Evolutionary conservation across 1,140 invertebrate species (phyloP).

Genomic region (Scaptodrosophila lebanonensis): DNA sequence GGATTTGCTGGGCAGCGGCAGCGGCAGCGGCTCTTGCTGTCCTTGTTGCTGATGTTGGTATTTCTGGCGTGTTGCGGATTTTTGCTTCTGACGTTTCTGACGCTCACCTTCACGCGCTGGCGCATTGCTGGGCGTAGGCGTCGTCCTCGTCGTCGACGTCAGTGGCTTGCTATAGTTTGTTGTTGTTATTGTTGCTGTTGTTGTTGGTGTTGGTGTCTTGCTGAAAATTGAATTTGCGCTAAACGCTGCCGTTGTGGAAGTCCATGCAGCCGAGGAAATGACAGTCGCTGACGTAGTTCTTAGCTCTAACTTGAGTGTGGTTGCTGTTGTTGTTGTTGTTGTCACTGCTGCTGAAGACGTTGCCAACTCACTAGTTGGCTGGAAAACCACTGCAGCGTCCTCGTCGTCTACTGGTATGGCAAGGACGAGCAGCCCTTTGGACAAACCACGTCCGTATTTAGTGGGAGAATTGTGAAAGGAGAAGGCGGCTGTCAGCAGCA

Average conservation of each 20-base stretch:
- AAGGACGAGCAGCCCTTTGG: too few species aligned
- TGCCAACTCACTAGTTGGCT: constrained; percentile 38
- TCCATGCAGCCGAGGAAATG: constrained; percentile 23
- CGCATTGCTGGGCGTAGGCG: constrained; percentile 45
- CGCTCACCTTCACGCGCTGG: constrained; percentile 42
- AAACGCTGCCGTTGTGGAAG: constrained; percentile 28
- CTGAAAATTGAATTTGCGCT: constrained; percentile 61
- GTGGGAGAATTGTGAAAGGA: constrained; percentile 66
- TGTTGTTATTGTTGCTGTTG: constrained; percentile 18
- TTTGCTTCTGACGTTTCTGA: constrained; percentile 57
- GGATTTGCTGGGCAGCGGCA: constrained; percentile 32
- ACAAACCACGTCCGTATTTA: too few species aligned
- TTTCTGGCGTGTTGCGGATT: constrained; percentile 22
- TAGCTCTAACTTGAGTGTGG: too few species aligned
- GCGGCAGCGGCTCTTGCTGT: constrained; percentile 7
- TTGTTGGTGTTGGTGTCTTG: constrained; percentile 15
- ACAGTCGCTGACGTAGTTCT: too few species aligned
- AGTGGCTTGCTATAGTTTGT: background rate
- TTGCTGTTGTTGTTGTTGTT: constrained; percentile 20
- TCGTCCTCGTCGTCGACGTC: background rate
- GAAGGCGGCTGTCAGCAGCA: constrained; percentile 76
- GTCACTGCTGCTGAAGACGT: background rate
- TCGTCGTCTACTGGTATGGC: constrained; percentile 20
- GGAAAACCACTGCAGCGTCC: constrained; percentile 15
- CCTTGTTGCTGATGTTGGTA: constrained; percentile 23